phyloP scores from a whole-genome alignment of 2,888 invertebrate genomes.

The Volucella inanis region DNA sequence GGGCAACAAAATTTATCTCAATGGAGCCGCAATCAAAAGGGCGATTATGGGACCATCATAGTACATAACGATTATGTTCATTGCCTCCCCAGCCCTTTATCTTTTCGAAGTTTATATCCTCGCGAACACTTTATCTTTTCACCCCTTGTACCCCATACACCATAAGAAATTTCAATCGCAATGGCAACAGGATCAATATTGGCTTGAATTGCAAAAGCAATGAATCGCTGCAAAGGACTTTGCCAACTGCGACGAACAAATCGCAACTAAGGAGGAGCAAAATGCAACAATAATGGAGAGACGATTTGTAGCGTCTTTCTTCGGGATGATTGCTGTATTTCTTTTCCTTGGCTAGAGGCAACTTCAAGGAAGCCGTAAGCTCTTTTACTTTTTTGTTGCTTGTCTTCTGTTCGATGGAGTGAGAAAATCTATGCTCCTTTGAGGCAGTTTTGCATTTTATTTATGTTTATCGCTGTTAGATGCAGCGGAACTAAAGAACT shows the following conservation, averaged over 20 bases:
- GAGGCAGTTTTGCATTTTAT: conserved; percentile 42
- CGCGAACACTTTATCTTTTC: too few relatives aligned
- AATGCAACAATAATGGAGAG: conserved; percentile 64
- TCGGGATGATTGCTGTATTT: conserved; percentile 46
- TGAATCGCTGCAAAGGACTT: conserved; percentile 32
- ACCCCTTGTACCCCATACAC: conserved; percentile 19
- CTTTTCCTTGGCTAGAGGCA: conserved; percentile 27
- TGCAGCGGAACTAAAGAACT: conserved; percentile 29
- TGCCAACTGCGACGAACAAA: conserved; percentile 55
- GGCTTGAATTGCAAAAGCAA: conserved; percentile 39
- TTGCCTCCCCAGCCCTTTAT: conserved; percentile 20
- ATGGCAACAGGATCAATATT: conserved; percentile 67
- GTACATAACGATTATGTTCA: conserved; percentile 71
- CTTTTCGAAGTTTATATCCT: too few relatives aligned
- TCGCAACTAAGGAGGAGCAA: conserved; percentile 41
- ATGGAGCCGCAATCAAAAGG: conserved; percentile 49
- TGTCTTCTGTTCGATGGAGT: conserved; percentile 2
- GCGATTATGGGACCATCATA: conserved; percentile 71
- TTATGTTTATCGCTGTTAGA: conserved; percentile 41
- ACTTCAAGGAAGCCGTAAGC: conserved; percentile 34
- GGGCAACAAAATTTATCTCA: conserved; percentile 43
- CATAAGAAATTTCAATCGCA: conserved; percentile 61
- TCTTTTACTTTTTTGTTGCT: conserved; percentile 10
- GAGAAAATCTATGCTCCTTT: conserved; percentile 27
- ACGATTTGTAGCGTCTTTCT: conserved; percentile 68